These are phyloP conservation scores for Lagria hirta DNA, from an alignment of 2,888 invertebrate species.

Conservation along the genomic window DNA sequence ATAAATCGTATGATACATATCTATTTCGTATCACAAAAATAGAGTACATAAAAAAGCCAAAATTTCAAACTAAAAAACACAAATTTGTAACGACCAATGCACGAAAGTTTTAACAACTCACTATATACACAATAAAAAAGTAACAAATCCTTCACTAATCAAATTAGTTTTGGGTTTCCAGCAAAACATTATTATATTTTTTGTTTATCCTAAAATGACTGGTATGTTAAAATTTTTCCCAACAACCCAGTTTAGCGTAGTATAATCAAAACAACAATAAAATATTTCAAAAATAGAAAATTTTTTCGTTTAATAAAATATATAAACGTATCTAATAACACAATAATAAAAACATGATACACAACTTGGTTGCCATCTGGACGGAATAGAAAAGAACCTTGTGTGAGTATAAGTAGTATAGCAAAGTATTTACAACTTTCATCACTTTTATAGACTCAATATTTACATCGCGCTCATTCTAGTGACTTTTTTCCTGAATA, in stretches of 20 bases:
- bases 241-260: constrained; percentile 19
- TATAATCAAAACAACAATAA: constrained; percentile 34
- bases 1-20: constrained; percentile 15
- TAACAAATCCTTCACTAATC: constrained; percentile 1
- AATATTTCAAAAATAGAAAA: constrained; percentile 36
- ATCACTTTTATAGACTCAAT: constrained; percentile 13
- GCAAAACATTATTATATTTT: constrained; percentile 14
- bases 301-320: constrained; percentile 41
- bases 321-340: constrained; percentile 42
- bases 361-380: constrained; percentile 28
- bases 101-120: too few species aligned
- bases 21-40: constrained; percentile 19
- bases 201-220: constrained; percentile 3
- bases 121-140: constrained; percentile 19
- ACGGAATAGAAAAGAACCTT: constrained; percentile 29
- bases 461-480: constrained; percentile 14
- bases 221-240: constrained; percentile 5
- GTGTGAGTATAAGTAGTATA: constrained; percentile 6
- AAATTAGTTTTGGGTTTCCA: constrained; percentile 12
- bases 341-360: constrained; percentile 31
- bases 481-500: constrained; percentile 1
- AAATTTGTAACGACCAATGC: too few species aligned
- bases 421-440: constrained; percentile 14
- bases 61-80: constrained; percentile 10
- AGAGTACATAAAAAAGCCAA: constrained; percentile 12